phyloP scores from a whole-genome alignment of 2,113 vertebrate species.

The Oceanites oceanicus region DNA sequence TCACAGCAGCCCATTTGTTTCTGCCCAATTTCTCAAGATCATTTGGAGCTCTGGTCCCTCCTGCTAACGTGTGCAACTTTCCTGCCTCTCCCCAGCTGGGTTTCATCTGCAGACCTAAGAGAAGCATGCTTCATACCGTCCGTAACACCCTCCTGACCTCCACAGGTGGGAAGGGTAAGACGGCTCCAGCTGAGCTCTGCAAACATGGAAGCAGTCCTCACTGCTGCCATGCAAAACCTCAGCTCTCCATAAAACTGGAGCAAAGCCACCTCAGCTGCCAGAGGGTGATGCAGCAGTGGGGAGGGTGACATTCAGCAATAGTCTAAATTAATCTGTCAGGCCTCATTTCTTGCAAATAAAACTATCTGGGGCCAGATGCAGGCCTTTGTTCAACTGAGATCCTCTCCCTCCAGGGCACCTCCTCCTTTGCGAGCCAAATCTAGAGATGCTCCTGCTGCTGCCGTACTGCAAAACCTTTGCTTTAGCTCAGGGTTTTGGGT shows the following conservation, averaged over 20 bases:
- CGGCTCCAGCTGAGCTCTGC: background rate
- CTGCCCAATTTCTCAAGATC: background rate
- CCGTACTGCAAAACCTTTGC: background rate
- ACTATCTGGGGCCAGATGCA: background rate
- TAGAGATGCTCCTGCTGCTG: background rate
- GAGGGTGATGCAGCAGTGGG: background rate
- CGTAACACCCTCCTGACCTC: background rate
- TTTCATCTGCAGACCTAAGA: background rate
- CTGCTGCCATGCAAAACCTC: background rate
- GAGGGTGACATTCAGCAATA: background rate
- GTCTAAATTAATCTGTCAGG: background rate
- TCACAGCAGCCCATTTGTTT: background rate
- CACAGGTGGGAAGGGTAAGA: accelerated
- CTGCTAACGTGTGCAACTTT: background rate
- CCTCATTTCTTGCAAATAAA: background rate
- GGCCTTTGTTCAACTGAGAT: background rate
- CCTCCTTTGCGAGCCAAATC: background rate
- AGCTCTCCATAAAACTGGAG: background rate
- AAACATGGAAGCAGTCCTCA: background rate
- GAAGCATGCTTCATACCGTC: background rate
- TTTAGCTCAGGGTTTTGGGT: slow-evolving; percentile 1
- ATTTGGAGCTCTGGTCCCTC: background rate
- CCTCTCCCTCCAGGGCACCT: background rate
- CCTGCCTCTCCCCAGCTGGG: background rate
- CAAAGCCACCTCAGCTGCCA: slow-evolving; percentile 28